Base-by-base conservation (phyloP, 2,113 vertebrate species). In the Tretioscincus oriximinensis region DNA sequence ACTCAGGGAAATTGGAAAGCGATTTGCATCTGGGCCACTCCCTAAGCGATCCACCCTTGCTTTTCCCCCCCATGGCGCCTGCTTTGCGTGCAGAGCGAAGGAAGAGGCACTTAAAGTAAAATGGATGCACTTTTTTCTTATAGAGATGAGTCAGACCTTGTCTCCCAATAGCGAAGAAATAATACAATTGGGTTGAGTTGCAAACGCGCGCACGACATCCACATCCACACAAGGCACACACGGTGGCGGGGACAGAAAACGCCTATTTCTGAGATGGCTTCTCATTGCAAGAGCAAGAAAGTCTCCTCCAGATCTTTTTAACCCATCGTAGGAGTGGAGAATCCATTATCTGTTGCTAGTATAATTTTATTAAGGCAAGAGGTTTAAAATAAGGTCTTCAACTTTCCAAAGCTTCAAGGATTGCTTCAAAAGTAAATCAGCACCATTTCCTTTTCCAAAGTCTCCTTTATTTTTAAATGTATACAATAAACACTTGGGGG, bases 11-110 rank as follows among this genome's bases (percentile, higher is more conserved):
- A 75, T 70, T 35, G 22, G 65, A 75, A 84, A 80, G 58, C 54
- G 72, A 80, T 84, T 84, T 84, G 77, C 82, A 84, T 84, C 22
- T 80, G 69, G 71, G 82, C 82, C 82, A 79, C 82, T 84, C 82
- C 77, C 82, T 79, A 79, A 82, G 72, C 80, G 51, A 51, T 29
- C 16, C 80, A 75, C 73, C 80, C 80, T 76, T 79, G 72, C 72
- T 69, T n/a, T 54, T 28, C 65, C 21, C 64, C 72, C 80, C 71
- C 66, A 69, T 51, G 65, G 72, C 58, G 65, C 70, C 64, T 70
- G 41, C 71, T 75, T 69, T 21, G 28, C 11, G n/a, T 74, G 67
- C 22, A 21, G 45, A 63, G 73, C 41, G 73, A 68, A 67, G 58
- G 54, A 67, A 74, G 71, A 82, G 54, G 68, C 80, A 29, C 80